Evolutionary conservation across 2,888 invertebrate genomes (phyloP), one percentile per base, ranked within the genome.

Genomic region (Hypena proboscidalis): DNA sequence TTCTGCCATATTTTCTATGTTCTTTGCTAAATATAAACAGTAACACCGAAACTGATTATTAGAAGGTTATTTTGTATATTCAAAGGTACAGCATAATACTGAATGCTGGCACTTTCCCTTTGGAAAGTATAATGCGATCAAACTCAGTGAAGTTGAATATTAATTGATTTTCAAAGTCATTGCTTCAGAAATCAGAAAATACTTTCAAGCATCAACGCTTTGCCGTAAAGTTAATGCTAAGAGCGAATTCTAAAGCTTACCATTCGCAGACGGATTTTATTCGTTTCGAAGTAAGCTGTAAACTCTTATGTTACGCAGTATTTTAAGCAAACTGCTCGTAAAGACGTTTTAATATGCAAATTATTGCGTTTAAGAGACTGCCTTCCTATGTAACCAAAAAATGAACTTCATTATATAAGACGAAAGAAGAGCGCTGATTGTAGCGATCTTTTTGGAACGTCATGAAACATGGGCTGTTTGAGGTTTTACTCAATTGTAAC

Each of bases 51-150:
- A n/a, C n/a, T n/a, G n/a, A n/a, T n/a, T n/a, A n/a, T n/a, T n/a
- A n/a, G n/a, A n/a, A n/a, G n/a, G n/a, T n/a, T n/a, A n/a, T n/a
- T n/a, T n/a, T n/a, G n/a, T n/a, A n/a, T n/a, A n/a, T n/a, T n/a
- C n/a, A n/a, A n/a, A n/a, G n/a, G n/a, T n/a, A n/a, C 59, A 69
- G 69, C 75, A 66, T 75, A 79, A 79, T 83, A 84, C 78, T 77
- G 74, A 83, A 76, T 77, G 75, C 72, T 52, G 67, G 70, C 79
- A 80, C 85, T 87, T 87, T 88, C 87, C 82, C 76, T 84, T 85
- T 83, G 79, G 83, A 88, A 87, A 87, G 84, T 79, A 81, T 76
- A 74, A 70, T 65, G 50, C 65, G 63, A 66, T 68, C 58, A 66
- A 74, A 74, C 67, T 75, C 68, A 73, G 68, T 62, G 48, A 58